Conservation (phyloP, 1,140 invertebrate genomes). For the Gerris buenoi region DNA sequence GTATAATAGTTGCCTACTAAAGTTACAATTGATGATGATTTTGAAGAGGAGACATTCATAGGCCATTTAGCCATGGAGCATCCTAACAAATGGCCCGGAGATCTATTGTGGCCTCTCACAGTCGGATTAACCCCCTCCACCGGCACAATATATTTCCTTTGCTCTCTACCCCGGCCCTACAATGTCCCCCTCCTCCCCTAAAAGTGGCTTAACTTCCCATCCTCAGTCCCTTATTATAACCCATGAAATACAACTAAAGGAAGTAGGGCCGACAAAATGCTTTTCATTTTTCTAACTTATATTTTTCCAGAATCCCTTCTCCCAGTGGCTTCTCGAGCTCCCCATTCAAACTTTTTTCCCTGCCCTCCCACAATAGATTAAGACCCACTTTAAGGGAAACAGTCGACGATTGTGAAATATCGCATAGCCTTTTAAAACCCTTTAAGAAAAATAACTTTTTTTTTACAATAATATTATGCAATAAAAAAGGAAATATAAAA, state of each 20-base stretch:
- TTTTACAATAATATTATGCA: background rate
- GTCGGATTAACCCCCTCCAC: background rate
- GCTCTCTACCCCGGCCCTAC: no score
- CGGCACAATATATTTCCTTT: background rate
- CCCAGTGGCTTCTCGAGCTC: background rate
- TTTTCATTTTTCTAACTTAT: background rate
- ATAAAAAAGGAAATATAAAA: background rate
- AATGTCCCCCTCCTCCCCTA: background rate
- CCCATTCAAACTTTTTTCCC: no score
- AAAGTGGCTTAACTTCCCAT: background rate
- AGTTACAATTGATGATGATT: background rate
- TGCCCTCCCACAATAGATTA: background rate
- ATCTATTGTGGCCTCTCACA: background rate
- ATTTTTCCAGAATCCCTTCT: background rate
- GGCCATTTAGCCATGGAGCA: background rate
- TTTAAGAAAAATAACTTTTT: background rate
- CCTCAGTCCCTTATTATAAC: background rate
- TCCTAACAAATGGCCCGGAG: background rate
- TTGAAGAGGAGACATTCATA: background rate
- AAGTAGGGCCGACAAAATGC: background rate
- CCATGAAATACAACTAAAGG: background rate
- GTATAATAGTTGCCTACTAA: background rate
- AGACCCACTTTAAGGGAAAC: background rate
- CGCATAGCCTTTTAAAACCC: background rate
- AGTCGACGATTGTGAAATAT: background rate